A percentile compares a stretch with the other conserved stretches of the same genome.
phyloP scores from a whole-genome alignment of 2,888 invertebrate genomes.

The Nematopogon swammerdamellus region DNA sequence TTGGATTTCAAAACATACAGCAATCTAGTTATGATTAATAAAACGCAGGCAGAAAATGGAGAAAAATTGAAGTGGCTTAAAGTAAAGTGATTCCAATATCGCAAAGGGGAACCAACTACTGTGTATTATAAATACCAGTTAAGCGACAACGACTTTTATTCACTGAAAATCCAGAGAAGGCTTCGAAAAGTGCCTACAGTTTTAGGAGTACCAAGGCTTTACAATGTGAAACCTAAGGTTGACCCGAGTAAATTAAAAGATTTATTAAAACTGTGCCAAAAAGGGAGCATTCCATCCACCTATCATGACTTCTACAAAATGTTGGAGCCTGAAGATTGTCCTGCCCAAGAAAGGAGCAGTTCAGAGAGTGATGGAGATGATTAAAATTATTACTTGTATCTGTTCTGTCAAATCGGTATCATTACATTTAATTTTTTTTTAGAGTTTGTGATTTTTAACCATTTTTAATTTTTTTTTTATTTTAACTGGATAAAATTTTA shows the following conservation, averaged over 20 bases:
- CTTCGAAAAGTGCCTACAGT: background rate
- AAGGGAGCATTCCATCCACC: background rate
- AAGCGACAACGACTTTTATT: slow-evolving; percentile 6
- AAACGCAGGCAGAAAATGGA: slow-evolving; percentile 6
- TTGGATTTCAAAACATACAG: slow-evolving; percentile 9
- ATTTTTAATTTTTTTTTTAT: background rate
- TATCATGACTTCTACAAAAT: slow-evolving; percentile 2
- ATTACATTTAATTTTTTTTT: background rate
- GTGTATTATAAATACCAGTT: slow-evolving; percentile 9
- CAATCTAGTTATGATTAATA: slow-evolving; percentile 6
- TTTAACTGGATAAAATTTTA: background rate
- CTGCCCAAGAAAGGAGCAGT: background rate
- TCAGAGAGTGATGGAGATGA: slow-evolving; percentile 3
- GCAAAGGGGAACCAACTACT: slow-evolving; percentile 8
- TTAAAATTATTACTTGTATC: background rate
- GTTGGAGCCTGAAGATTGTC: slow-evolving; percentile 1
- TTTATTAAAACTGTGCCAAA: background rate
- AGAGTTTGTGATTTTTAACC: background rate
- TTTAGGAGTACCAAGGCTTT: background rate
- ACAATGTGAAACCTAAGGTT: background rate
- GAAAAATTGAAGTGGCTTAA: slow-evolving; percentile 8
- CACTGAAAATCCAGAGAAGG: background rate
- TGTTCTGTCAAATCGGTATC: background rate
- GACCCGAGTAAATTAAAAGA: background rate
- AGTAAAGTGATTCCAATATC: slow-evolving; percentile 10